Evolutionary conservation across 2,797 vertebrate genomes (phyloP).

Genomic region (Choloepus didactylus): DNA sequence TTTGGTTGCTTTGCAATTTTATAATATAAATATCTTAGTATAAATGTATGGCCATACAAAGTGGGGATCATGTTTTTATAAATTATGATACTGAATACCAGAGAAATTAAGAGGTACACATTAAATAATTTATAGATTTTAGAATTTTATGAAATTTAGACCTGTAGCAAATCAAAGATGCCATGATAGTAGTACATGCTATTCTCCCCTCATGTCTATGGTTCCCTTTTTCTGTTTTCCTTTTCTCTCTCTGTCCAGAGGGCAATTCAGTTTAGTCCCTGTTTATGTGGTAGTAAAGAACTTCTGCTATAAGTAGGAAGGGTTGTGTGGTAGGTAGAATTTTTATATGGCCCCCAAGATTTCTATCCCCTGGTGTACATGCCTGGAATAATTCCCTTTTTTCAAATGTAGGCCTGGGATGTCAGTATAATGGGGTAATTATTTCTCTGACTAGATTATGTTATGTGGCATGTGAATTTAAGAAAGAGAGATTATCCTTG

Average conservation of each 20-base stretch:
- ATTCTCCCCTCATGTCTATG: not conserved
- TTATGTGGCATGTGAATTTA: not conserved
- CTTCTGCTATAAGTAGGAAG: not conserved
- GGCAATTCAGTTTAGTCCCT: not conserved
- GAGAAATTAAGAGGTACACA: not conserved
- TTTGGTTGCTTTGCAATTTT: slow-evolving; percentile 22
- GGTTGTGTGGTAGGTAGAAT: not conserved
- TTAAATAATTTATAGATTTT: slow-evolving; percentile 39
- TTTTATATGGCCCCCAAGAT: not conserved
- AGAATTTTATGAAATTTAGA: slow-evolving; percentile 26
- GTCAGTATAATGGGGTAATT: not conserved
- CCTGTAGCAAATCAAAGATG: not conserved
- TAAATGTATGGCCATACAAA: not conserved
- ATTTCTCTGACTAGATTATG: not conserved
- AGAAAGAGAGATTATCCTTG: not conserved
- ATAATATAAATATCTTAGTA: slow-evolving; percentile 15
- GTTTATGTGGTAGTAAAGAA: not conserved
- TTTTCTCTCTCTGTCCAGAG: not conserved
- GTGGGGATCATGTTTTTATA: slow-evolving; percentile 1
- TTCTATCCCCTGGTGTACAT: not conserved
- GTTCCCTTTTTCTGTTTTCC: not conserved
- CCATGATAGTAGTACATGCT: not conserved
- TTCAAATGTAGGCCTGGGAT: not conserved
- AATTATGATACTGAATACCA: slow-evolving; percentile 37
- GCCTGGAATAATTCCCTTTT: not conserved